These are phyloP conservation scores for Alethe castanea DNA, from an alignment of 2,113 vertebrate species.

Conservation along the genomic window DNA sequence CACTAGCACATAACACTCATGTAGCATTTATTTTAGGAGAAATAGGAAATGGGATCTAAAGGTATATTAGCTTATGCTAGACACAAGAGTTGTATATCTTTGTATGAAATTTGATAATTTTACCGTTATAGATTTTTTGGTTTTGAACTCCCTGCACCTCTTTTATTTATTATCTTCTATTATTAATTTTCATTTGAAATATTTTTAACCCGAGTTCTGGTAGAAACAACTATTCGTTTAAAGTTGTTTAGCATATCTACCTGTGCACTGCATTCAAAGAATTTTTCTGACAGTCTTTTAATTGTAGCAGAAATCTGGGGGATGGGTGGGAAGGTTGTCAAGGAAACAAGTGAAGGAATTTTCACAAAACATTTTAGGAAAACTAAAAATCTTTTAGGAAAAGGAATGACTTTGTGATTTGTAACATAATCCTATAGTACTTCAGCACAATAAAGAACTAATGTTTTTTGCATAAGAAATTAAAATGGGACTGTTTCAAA, in stretches of 20 bases:
- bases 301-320: neutral
- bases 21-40: neutral
- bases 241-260: neutral
- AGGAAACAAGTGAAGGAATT: neutral
- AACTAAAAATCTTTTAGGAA: neutral
- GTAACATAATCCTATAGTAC: neutral
- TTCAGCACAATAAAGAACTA: neutral
- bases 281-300: neutral
- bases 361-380: neutral
- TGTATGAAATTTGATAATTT: conserved; percentile 34
- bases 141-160: neutral
- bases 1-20: neutral
- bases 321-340: neutral
- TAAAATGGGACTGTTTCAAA: neutral
- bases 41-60: neutral
- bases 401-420: neutral
- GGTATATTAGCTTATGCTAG: neutral
- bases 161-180: neutral
- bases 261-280: neutral
- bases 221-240: neutral
- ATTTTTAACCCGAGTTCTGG: neutral
- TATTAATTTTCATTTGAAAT: neutral
- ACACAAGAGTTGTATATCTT: neutral
- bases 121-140: conserved; percentile 1
- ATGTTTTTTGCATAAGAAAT: neutral